Base-by-base conservation (phyloP, 2,113 vertebrate genomes). In the Aptenodytes patagonicus region DNA sequence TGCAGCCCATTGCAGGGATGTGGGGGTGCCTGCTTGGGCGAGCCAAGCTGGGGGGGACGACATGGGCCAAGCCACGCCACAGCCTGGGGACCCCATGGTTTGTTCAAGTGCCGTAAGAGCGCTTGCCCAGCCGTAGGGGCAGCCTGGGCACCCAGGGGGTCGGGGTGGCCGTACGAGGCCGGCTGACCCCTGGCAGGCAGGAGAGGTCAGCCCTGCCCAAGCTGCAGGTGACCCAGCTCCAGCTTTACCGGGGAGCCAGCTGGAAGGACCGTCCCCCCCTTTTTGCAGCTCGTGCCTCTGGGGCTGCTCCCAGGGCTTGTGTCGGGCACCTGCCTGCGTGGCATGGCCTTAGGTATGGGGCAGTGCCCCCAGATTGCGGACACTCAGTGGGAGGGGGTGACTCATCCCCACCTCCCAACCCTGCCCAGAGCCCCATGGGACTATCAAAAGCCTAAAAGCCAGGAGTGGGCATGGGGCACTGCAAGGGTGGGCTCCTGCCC, bases 401-500 rank as follows among this genome's bases (percentile, higher is more conserved):
- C 9, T n/a, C 15, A 31, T 9, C 4, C 10, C 12, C 16, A 34
- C 52, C n/a, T 68, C 47, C 42, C 24, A 71, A 4, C 22, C 6
- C 18, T 49, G 9, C 22, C n/a, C 21, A 49, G 31, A 84, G 47
- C 17, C 14, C 15, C 25, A 15, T 1, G 38, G 18, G 34, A 11
- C 46, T 36, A 36, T 10, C 18, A 44, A 46, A 73, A 84, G 26
- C 64, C 40, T 78, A 54, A 81, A 91, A 82, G 10, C 28, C 1
- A 5, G 60, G 28, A 82, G 7, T 0, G 0, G 24, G 13, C 16
- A 60, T 0, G 2, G 28, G 16, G 5, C 20, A 68, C 25, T 24
- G 38, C 44, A 77, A 77, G 13, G 9, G 3, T 71, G 40, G 44
- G 38, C 9, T 82, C 29, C 28, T 54, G 18, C 11, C 34, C 11